Evolutionary conservation across 2,888 invertebrate species (phyloP).

Genomic region (Cheilosia impressa): DNA sequence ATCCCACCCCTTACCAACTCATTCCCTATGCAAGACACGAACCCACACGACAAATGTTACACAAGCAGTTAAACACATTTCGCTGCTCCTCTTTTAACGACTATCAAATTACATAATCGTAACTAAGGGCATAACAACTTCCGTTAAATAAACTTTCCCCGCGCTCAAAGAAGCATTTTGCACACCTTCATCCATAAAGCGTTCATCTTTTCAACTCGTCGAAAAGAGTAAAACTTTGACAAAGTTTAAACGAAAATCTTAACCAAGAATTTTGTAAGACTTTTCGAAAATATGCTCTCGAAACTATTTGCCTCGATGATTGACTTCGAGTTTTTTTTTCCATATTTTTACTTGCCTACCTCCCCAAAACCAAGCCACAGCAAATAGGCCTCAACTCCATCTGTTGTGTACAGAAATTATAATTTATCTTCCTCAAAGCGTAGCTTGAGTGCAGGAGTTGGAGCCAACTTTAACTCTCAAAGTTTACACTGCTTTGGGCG

Average conservation of each 20-base stretch:
- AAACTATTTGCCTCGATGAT: constrained; percentile 68
- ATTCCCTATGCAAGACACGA: neutral
- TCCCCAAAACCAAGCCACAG: neutral
- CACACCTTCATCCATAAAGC: neutral
- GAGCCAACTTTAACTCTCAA: constrained; percentile 36
- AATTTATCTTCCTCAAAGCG: constrained; percentile 68
- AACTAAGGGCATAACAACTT: constrained; percentile 9
- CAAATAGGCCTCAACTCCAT: constrained; percentile 48
- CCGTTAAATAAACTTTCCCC: constrained; percentile 5
- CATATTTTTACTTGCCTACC: neutral
- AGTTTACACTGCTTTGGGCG: constrained; percentile 42
- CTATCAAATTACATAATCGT: constrained; percentile 19
- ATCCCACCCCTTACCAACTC: no score
- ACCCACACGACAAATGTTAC: neutral
- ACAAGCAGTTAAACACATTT: constrained; percentile 8
- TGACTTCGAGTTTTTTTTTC: constrained; percentile 46
- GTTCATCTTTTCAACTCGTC: neutral
- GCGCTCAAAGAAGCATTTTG: neutral
- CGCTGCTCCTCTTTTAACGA: neutral
- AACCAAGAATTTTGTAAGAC: constrained; percentile 53
- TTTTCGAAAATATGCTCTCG: constrained; percentile 61
- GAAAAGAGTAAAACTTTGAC: constrained; percentile 16
- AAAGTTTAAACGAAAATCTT: constrained; percentile 64
- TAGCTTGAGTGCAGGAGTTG: constrained; percentile 27
- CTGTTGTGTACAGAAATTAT: constrained; percentile 62